Conservation (phyloP, 2,113 vertebrate species). For the Callopanchax toddi region DNA sequence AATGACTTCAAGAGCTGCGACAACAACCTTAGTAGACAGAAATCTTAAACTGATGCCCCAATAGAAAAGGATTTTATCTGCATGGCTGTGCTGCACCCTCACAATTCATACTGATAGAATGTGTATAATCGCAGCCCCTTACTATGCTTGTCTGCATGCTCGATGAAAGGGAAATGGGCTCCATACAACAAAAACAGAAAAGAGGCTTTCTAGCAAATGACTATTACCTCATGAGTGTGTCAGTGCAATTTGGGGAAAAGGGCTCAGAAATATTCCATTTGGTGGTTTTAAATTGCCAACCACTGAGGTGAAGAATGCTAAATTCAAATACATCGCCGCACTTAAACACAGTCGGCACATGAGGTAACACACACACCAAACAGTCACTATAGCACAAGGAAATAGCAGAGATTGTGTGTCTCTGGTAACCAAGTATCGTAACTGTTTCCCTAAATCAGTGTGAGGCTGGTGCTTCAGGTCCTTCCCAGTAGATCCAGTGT, state of each 20-base stretch:
- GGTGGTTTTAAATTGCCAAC: constrained; percentile 70
- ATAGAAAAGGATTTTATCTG: constrained; percentile 53
- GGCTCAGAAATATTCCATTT: constrained; percentile 73
- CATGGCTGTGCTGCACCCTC: constrained; percentile 50
- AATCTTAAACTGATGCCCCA: constrained; percentile 56
- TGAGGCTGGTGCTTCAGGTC: constrained; percentile 33
- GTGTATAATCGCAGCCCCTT: constrained; percentile 50
- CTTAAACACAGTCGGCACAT: constrained; percentile 52
- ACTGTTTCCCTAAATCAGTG: constrained; percentile 32
- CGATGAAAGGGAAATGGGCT: constrained; percentile 66
- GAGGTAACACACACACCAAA: constrained; percentile 34
- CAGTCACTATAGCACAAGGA: constrained; percentile 39
- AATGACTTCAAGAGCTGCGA: constrained; percentile 10
- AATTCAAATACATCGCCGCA: constrained; percentile 62
- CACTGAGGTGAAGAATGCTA: constrained; percentile 71
- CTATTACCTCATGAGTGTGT: constrained; percentile 71
- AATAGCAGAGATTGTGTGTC: constrained; percentile 40
- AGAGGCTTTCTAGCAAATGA: constrained; percentile 64
- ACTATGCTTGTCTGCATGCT: constrained; percentile 60
- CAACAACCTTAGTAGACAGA: constrained; percentile 43
- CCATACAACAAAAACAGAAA: constrained; percentile 62
- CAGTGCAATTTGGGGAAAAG: constrained; percentile 67
- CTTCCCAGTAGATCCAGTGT: constrained; percentile 50
- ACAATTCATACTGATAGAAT: constrained; percentile 57
- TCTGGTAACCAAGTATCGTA: constrained; percentile 51